Percentiles rank a stretch among this genome's conserved stretches.
Evolutionary conservation across 1,140 invertebrate species (phyloP).

Genomic region (Trachelipus rathkii): DNA sequence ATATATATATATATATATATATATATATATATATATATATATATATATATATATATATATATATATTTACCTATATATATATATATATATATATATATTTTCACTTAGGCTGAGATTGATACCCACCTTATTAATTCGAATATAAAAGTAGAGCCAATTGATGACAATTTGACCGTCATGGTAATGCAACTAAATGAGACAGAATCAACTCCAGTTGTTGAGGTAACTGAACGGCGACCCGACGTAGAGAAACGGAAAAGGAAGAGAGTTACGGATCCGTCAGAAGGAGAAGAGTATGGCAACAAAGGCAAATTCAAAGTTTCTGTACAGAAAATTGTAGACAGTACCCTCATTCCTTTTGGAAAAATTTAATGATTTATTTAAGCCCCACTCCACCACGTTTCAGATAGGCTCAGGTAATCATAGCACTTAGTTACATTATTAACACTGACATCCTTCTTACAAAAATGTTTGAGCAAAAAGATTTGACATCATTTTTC

Average conservation of each 20-base stretch:
- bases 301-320: constrained; percentile 28
- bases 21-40: not conserved
- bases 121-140: no score
- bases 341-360: constrained; percentile 41
- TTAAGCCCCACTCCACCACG: constrained; percentile 39
- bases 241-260: not conserved
- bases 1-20: not conserved
- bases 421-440: constrained; percentile 43
- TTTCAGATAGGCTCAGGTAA: constrained; percentile 40
- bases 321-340: constrained; percentile 41
- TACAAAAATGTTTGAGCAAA: constrained; percentile 43
- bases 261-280: not conserved
- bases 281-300: not conserved
- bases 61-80: no score
- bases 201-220: not conserved
- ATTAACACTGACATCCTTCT: constrained; percentile 41
- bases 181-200: not conserved
- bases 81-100: no score
- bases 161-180: not conserved
- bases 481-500: constrained; percentile 42
- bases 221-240: constrained; percentile 9
- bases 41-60: no score
- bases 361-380: constrained; percentile 40
- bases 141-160: not conserved
- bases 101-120: no score